These are phyloP conservation scores for Anguilla japonica DNA, from an alignment of 2,113 vertebrate species.

Conservation along the genomic window DNA sequence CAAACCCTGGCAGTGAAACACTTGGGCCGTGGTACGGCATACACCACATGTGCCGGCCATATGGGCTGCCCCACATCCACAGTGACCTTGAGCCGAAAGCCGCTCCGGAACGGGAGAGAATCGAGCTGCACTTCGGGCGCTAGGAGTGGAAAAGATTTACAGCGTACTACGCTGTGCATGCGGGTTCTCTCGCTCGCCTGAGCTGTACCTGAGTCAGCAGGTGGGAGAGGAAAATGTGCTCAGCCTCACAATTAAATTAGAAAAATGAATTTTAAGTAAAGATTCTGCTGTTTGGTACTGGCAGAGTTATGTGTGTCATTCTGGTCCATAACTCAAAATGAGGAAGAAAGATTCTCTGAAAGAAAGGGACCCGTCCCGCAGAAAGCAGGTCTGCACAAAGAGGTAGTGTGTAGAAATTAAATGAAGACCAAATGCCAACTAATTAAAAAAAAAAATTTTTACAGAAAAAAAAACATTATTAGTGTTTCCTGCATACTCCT, in stretches of 20 bases:
- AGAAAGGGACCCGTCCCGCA: neutral
- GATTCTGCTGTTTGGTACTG: neutral
- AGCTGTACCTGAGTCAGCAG: neutral
- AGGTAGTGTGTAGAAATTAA: neutral
- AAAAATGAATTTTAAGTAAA: neutral
- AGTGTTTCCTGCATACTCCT: too few species aligned
- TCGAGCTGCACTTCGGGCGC: neutral
- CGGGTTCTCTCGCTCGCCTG: neutral
- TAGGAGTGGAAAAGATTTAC: neutral
- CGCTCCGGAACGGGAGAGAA: neutral
- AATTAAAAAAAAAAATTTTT: neutral
- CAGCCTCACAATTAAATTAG: neutral
- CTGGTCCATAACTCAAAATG: neutral
- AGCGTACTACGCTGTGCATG: neutral
- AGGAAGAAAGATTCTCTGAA: neutral
- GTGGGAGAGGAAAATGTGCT: neutral
- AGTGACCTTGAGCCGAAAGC: neutral
- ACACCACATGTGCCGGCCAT: slow-evolving; percentile 11
- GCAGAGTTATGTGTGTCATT: neutral
- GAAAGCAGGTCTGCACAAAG: neutral
- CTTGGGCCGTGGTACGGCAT: slow-evolving; percentile 20
- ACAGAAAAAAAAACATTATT: neutral
- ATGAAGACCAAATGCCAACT: too few species aligned
- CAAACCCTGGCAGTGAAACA: slow-evolving; percentile 30
- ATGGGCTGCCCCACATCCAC: neutral